Conservation (phyloP, 2,888 invertebrate species). For the Hermaeophaga mercurialis region DNA sequence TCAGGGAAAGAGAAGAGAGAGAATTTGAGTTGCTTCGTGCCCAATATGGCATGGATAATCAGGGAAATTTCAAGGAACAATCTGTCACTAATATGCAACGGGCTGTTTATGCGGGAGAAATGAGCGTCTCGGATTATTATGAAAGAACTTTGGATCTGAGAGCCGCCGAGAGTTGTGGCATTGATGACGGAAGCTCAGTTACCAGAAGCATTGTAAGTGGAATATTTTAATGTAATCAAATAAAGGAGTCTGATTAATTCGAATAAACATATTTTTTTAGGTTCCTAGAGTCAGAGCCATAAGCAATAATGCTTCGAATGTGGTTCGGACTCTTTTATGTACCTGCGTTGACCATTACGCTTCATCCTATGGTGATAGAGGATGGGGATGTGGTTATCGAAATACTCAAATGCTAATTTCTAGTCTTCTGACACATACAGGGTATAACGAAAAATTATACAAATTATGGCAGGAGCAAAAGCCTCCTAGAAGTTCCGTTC, state of each 20-base stretch:
- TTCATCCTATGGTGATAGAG: conserved; percentile 85
- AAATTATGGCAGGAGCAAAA: conserved; percentile 56
- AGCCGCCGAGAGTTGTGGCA: conserved; percentile 76
- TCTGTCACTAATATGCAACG: conserved; percentile 79
- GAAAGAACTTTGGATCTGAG: conserved; percentile 78
- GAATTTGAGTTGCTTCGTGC: conserved; percentile 82
- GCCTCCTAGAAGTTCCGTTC: conserved; percentile 72
- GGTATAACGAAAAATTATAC: conserved; percentile 68
- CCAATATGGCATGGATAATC: conserved; percentile 89
- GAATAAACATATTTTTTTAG: conserved; percentile 41
- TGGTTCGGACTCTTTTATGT: conserved; percentile 74
- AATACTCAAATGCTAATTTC: conserved; percentile 93
- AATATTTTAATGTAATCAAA: too few species aligned
- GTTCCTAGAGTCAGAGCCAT: conserved; percentile 60
- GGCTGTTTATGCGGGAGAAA: conserved; percentile 84
- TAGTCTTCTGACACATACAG: conserved; percentile 72
- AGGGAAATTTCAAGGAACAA: conserved; percentile 74
- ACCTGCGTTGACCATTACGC: conserved; percentile 86
- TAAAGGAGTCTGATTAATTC: too few species aligned
- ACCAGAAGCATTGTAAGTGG: conserved; percentile 69
- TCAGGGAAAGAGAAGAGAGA: conserved; percentile 74
- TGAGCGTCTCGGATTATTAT: conserved; percentile 85
- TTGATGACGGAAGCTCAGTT: conserved; percentile 82
- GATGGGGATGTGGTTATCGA: conserved; percentile 93
- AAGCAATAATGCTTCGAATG: conserved; percentile 64